Evolutionary conservation across 2,113 vertebrate genomes (phyloP).

Genomic region (Sclerurus mexicanus): DNA sequence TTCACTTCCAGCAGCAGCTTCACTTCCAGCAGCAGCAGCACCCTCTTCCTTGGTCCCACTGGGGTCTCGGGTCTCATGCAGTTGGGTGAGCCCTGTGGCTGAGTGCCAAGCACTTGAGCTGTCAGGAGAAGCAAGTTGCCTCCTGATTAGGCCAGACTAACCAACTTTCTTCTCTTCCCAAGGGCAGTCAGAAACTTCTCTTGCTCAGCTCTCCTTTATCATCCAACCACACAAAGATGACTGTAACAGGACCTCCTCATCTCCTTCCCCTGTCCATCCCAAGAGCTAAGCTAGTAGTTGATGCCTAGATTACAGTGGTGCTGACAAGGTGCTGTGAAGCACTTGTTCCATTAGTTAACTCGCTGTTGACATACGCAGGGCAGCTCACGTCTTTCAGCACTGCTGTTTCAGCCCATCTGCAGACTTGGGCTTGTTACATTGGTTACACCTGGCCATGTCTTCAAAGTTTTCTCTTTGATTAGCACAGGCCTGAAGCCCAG

Average conservation of each 20-base stretch:
- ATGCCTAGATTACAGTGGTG: not conserved
- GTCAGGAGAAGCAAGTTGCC: not conserved
- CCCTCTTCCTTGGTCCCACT: not conserved
- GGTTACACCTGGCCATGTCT: not conserved
- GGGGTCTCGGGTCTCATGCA: not conserved
- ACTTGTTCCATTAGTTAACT: not conserved
- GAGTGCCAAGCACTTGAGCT: not conserved
- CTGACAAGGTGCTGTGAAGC: not conserved
- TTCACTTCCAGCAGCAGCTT: not conserved
- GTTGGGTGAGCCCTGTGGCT: not conserved
- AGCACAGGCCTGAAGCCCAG: not conserved
- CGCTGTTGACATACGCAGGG: not conserved
- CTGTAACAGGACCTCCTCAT: not conserved
- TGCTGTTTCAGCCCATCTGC: not conserved
- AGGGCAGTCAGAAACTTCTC: not conserved
- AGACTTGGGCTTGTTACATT: not conserved
- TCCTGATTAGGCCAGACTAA: not conserved
- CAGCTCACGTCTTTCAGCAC: not conserved
- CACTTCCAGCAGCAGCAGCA: not conserved
- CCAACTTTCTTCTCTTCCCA: not conserved
- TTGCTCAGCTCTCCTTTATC: not conserved
- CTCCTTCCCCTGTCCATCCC: not conserved
- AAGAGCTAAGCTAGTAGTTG: not conserved
- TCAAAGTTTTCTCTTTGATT: not conserved
- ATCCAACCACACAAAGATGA: not conserved